Conservation (phyloP, 2,113 vertebrate species). For the Xyliphius kryptos region DNA sequence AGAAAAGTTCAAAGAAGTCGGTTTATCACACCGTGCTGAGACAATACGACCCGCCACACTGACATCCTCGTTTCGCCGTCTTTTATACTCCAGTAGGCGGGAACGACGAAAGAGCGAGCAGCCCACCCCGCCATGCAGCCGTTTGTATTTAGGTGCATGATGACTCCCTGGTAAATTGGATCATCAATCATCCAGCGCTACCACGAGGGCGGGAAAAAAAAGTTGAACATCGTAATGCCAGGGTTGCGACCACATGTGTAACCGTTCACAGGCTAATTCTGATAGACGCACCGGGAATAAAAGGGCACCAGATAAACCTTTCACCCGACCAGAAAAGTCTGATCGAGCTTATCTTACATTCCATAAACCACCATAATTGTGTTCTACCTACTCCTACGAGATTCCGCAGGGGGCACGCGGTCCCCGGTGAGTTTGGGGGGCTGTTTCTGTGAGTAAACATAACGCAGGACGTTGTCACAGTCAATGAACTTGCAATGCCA, state of each 20-base stretch:
- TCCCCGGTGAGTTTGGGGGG: not conserved
- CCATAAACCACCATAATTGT: conserved; percentile 38
- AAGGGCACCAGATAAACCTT: conserved; percentile 42
- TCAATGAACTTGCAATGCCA: not conserved
- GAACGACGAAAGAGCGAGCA: not conserved
- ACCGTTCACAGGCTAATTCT: conserved; percentile 62
- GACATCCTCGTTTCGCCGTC: conserved; percentile 6
- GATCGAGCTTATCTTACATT: conserved; percentile 32
- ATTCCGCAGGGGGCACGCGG: not conserved
- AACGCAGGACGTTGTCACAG: conserved; percentile 10
- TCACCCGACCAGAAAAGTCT: conserved; percentile 15
- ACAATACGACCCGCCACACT: conserved; percentile 19
- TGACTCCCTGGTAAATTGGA: conserved; percentile 64
- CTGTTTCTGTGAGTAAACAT: conserved; percentile 17
- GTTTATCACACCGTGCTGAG: conserved; percentile 28
- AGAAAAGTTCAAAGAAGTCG: conserved; percentile 6
- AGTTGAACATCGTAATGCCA: conserved; percentile 50
- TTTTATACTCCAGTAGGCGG: too few relatives aligned
- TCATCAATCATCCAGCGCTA: conserved; percentile 66
- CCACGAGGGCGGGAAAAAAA: conserved; percentile 22
- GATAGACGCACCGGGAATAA: conserved; percentile 42
- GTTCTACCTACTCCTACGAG: conserved; percentile 31
- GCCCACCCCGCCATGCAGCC: conserved; percentile 27
- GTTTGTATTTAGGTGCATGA: conserved; percentile 50
- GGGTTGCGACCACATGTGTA: conserved; percentile 59